phyloP scores from a whole-genome alignment of 2,113 vertebrate genomes.

The Microcebus murinus region DNA sequence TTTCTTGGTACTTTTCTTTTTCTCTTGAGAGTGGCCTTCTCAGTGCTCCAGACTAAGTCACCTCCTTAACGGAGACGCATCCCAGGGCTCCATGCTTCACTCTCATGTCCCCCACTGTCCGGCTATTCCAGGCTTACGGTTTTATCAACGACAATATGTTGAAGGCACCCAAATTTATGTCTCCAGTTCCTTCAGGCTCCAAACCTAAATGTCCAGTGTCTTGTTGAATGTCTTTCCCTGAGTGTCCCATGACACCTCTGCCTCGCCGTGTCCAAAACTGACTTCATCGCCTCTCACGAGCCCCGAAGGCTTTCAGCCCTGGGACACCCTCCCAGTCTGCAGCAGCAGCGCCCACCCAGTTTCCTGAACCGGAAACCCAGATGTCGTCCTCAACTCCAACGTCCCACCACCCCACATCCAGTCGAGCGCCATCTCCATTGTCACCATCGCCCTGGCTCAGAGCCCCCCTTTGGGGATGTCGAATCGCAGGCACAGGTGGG shows the following conservation, averaged over 20 bases:
- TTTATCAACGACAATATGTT: background rate
- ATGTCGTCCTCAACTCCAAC: fast-evolving
- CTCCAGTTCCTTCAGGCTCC: background rate
- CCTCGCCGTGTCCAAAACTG: background rate
- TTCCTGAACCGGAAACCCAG: background rate
- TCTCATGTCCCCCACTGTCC: background rate
- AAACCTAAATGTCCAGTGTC: background rate
- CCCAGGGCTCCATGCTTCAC: background rate
- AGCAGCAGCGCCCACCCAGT: background rate
- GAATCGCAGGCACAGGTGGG: background rate
- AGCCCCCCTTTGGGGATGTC: background rate
- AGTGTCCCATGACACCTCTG: fast-evolving
- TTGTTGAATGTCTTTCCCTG: background rate
- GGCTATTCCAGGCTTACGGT: background rate
- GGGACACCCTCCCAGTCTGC: background rate
- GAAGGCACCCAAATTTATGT: background rate
- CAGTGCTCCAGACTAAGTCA: background rate
- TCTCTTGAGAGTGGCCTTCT: background rate
- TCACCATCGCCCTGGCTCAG: background rate
- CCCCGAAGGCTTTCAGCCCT: background rate
- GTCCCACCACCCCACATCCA: background rate
- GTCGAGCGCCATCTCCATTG: background rate
- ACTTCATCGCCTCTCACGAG: background rate
- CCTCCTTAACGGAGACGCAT: background rate
- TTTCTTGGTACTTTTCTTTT: background rate